Base-by-base conservation (phyloP, 2,113 vertebrate species). In the Myrmophylax atrothorax region DNA sequence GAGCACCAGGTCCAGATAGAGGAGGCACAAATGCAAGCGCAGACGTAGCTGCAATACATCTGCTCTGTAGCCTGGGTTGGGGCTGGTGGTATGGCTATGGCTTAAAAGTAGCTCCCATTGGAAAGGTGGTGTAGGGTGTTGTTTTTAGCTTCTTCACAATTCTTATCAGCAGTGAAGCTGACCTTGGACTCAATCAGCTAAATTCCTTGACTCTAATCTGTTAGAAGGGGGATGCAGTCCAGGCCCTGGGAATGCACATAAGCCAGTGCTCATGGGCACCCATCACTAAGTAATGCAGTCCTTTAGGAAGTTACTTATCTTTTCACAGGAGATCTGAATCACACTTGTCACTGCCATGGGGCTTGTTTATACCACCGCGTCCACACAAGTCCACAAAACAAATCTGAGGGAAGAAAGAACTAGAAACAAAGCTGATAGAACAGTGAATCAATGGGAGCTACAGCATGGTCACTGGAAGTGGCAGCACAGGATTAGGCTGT, bases 261-360 rank as follows among this genome's bases (percentile, higher is more conserved):
- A 29, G 18, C 35, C 69, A 19, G 2, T 9, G 7, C 5, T 55
- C 15, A n/a, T 29, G 29, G 38, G 11, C 0, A 0, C 14, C 6
- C 26, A 17, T 0, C 0, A 12, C 14, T 47, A 38, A 53, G 6
- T 6, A 1, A 0, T 35, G 5, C 5, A 58, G 4, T 33, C 22
- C 28, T 40, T 37, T 59, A 63, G 44, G 19, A 53, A 44, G 28
- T 40, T 25, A 7, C 17, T 69, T 46, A 23, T 29, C 10, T 12
- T 80, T 84, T 56, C 23, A 56, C 9, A 58, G 7, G 56, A 6
- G 6, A 60, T 83, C 13, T 50, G 20, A 64, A 33, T 38, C 53
- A 73, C 23, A 22, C 10, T 6, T 44, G 10, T 22, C 40, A 47
- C 2, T 46, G n/a, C 9, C 10, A 10, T 19, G 22, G 8, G 4